phyloP scores from a whole-genome alignment of 2,113 vertebrate species.

The Aviceda subcristata region DNA sequence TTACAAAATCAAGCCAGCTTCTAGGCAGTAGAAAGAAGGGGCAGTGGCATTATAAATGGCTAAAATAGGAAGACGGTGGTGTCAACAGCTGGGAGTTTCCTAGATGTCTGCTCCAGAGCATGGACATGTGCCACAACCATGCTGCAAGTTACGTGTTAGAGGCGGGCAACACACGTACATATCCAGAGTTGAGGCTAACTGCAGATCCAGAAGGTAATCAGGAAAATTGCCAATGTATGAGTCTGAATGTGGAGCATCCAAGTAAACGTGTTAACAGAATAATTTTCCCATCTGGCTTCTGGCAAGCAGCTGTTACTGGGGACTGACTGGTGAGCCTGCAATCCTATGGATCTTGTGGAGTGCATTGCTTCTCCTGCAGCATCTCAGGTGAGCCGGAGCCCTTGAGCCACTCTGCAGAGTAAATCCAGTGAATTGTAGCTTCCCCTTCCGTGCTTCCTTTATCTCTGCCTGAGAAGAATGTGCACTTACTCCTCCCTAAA shows the following conservation, averaged over 20 bases:
- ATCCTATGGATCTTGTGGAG: neutral
- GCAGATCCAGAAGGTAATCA: neutral
- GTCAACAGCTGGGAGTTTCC: neutral
- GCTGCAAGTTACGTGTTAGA: neutral
- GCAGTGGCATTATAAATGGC: neutral
- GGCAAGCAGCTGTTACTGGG: neutral
- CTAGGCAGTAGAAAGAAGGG: neutral
- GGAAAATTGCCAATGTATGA: neutral
- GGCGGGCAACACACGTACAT: neutral
- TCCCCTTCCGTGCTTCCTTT: neutral
- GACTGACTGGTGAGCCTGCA: neutral
- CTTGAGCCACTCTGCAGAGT: neutral
- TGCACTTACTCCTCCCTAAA: neutral
- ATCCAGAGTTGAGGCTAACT: neutral
- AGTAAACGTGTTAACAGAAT: neutral
- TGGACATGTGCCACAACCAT: fast-evolving
- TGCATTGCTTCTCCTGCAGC: neutral
- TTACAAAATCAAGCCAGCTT: neutral
- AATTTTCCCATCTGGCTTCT: neutral
- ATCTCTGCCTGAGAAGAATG: neutral
- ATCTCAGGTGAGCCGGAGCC: neutral
- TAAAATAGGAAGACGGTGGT: neutral
- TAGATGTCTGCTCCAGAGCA: neutral
- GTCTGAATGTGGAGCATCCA: neutral
- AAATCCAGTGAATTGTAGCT: neutral